Conservation (phyloP, 2,113 vertebrate genomes). For the Perca fluviatilis region DNA sequence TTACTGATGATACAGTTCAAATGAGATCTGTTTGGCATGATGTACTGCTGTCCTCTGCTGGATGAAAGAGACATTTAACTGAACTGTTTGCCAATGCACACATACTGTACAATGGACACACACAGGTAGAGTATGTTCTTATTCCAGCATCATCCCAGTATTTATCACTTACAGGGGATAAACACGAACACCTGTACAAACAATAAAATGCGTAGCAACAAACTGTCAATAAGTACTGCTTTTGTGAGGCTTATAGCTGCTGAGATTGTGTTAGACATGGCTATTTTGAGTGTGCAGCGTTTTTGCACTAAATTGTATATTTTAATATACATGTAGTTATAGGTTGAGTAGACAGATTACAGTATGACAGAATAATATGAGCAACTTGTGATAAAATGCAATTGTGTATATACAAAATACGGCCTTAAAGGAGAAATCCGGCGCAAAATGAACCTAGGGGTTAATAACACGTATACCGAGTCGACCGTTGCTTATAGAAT, state of each 20-base stretch:
- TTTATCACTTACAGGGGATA: background rate
- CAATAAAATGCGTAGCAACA: background rate
- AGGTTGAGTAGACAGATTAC: background rate
- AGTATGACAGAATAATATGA: background rate
- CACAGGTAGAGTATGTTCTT: background rate
- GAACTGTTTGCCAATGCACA: background rate
- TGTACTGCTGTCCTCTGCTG: constrained; percentile 61
- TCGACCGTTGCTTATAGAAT: no score
- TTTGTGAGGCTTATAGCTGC: background rate
- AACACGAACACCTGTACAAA: background rate
- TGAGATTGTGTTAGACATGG: background rate
- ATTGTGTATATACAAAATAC: background rate
- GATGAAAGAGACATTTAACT: constrained; percentile 1
- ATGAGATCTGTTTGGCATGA: background rate
- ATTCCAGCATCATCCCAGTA: background rate
- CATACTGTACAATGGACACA: background rate
- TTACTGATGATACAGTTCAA: background rate
- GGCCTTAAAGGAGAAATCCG: no score
- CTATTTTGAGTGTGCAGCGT: background rate
- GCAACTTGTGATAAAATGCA: background rate
- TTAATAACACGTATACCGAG: no score
- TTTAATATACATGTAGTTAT: background rate
- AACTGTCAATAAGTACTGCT: background rate
- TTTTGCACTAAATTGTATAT: background rate
- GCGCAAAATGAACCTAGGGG: no score